phyloP scores from a whole-genome alignment of 2,113 vertebrate genomes.

The Grantiella picta region DNA sequence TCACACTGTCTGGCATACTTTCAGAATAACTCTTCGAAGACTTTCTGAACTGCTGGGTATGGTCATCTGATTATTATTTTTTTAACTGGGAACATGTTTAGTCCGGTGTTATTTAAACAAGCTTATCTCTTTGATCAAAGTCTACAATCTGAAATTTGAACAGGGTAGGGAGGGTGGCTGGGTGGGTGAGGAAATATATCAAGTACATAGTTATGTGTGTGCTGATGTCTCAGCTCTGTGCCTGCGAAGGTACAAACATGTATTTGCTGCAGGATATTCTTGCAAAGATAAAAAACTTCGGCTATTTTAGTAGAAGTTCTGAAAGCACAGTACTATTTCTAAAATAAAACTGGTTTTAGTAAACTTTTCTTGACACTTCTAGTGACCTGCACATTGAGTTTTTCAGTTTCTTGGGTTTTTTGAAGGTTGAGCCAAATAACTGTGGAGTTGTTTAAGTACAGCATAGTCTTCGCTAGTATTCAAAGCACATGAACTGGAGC shows the following conservation, averaged over 20 bases:
- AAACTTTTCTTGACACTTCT: conserved; percentile 40
- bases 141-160: conserved; percentile 65
- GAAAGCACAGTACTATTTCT: conserved; percentile 4
- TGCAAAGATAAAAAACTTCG: not conserved
- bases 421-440: not conserved
- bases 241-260: not conserved
- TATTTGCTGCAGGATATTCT: conserved; percentile 1
- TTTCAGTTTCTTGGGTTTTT: not conserved
- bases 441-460: not conserved
- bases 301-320: conserved; percentile 10
- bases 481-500: not conserved
- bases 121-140: conserved; percentile 69
- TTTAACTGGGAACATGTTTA: conserved; percentile 45
- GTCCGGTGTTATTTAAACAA: conserved; percentile 67
- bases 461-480: not conserved
- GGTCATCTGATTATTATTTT: conserved; percentile 55
- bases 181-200: conserved; percentile 34
- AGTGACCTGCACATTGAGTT: conserved; percentile 1
- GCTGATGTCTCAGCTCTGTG: conserved; percentile 1
- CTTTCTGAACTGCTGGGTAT: conserved; percentile 68
- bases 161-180: conserved; percentile 14
- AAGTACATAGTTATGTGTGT: not conserved
- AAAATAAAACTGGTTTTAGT: conserved; percentile 6
- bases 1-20: conserved; percentile 59
- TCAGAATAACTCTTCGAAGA: conserved; percentile 71